These are phyloP conservation scores for Agriopis leucophaearia DNA, from an alignment of 2,888 invertebrate species.

Conservation along the genomic window DNA sequence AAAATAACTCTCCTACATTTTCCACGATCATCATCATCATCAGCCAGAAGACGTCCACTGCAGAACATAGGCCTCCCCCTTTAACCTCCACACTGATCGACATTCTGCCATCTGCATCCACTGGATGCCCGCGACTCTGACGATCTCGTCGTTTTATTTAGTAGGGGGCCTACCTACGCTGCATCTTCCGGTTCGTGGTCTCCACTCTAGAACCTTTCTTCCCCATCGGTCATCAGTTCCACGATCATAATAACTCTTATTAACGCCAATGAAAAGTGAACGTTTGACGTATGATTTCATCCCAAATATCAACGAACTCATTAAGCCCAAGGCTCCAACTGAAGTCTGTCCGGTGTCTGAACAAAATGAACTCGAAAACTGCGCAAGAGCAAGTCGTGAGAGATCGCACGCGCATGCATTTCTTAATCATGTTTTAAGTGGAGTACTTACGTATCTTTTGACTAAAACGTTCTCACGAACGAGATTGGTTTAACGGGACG, in stretches of 20 bases:
- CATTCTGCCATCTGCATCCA: no score
- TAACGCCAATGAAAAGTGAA: conserved; percentile 21
- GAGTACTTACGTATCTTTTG: conserved; percentile 23
- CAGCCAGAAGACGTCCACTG: no score
- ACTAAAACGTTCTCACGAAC: conserved; percentile 27
- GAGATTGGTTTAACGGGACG: conserved; percentile 15
- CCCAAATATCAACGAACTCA: conserved; percentile 32
- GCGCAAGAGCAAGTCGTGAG: conserved; percentile 28
- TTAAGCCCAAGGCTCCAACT: conserved; percentile 22
- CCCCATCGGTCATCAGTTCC: no score
- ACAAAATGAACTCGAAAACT: conserved; percentile 15
- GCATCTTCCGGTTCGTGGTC: no score
- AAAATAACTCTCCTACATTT: neutral
- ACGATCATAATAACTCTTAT: no score
- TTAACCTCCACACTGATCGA: no score
- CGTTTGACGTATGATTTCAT: conserved; percentile 18
- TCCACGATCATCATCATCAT: no score
- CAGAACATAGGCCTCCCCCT: no score
- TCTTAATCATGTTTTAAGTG: conserved; percentile 29
- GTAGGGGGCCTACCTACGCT: no score
- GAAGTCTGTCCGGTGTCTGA: conserved; percentile 21
- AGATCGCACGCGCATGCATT: conserved; percentile 27
- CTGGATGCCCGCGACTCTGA: no score
- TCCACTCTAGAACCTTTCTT: no score
- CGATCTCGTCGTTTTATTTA: no score